Evolutionary conservation across 2,888 invertebrate genomes (phyloP).

Genomic region (Aricia artaxerxes): DNA sequence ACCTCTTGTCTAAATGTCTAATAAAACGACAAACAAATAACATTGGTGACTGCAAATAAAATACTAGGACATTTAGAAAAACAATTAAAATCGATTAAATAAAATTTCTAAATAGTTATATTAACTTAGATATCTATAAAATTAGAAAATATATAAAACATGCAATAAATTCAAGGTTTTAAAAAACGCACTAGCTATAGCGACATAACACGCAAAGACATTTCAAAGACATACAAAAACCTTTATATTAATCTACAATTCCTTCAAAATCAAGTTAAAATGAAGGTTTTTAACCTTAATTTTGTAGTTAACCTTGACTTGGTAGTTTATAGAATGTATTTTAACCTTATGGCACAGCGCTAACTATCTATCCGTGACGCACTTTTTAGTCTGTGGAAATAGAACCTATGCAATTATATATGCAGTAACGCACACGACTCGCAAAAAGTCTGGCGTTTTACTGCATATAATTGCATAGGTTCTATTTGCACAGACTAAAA

Average conservation of each 20-base stretch:
- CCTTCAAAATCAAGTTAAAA: not conserved
- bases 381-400: too few relatives aligned
- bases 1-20: not conserved
- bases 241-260: not conserved
- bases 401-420: too few relatives aligned
- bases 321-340: not conserved
- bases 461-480: too few relatives aligned
- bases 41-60: not conserved
- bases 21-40: not conserved
- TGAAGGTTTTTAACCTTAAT: not conserved
- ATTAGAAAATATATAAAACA: not conserved
- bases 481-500: too few relatives aligned
- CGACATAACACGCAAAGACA: not conserved
- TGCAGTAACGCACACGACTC: too few relatives aligned
- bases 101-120: too few relatives aligned
- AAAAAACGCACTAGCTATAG: not conserved
- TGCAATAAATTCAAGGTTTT: not conserved
- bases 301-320: not conserved
- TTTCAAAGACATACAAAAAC: not conserved
- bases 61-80: not conserved
- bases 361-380: too few relatives aligned
- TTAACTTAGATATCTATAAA: not conserved
- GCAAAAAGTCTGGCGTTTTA: too few relatives aligned
- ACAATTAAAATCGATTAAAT: too few relatives aligned
- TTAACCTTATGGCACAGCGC: too few relatives aligned